These are phyloP conservation scores for Teleiodes luculella DNA, from an alignment of 2,888 invertebrate genomes.

Conservation along the genomic window DNA sequence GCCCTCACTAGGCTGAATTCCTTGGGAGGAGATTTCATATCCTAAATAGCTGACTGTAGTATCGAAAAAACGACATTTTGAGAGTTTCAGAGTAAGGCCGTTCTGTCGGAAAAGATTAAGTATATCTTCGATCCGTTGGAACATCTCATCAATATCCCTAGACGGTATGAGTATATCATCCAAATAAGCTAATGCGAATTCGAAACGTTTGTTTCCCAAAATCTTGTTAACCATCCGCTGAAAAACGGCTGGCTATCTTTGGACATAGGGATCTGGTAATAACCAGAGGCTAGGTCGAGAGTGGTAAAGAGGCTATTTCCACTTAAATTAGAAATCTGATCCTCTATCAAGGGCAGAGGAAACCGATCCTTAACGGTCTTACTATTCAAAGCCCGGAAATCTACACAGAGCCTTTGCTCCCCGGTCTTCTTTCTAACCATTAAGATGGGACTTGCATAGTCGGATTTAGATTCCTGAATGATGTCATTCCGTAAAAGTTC, in stretches of 20 bases:
- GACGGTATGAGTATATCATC: slow-evolving; percentile 7
- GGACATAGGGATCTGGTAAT: slow-evolving; percentile 40
- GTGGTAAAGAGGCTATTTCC: slow-evolving; percentile 34
- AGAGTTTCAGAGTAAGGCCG: slow-evolving; percentile 11
- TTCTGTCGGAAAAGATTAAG: not conserved
- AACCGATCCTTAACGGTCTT: slow-evolving; percentile 26
- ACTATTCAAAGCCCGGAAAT: slow-evolving; percentile 30
- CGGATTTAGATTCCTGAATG: slow-evolving; percentile 24
- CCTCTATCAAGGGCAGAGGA: slow-evolving; percentile 26
- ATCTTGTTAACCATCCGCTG: slow-evolving; percentile 18
- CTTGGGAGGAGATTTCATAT: slow-evolving; percentile 12
- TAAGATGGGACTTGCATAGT: slow-evolving; percentile 26
- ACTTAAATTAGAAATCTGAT: slow-evolving; percentile 32
- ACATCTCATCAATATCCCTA: not conserved
- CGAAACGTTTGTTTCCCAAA: not conserved
- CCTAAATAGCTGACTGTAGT: slow-evolving; percentile 17
- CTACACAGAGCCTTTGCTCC: slow-evolving; percentile 26
- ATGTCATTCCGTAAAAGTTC: slow-evolving; percentile 25
- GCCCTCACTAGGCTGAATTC: slow-evolving; percentile 12
- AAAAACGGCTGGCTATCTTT: slow-evolving; percentile 29
- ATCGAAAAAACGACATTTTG: slow-evolving; percentile 21
- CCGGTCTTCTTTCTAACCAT: slow-evolving; percentile 27
- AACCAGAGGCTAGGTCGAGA: slow-evolving; percentile 37
- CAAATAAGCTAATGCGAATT: not conserved
- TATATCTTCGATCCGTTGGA: not conserved